phyloP scores from a whole-genome alignment of 2,113 vertebrate genomes.

The Dicentrarchus labrax region DNA sequence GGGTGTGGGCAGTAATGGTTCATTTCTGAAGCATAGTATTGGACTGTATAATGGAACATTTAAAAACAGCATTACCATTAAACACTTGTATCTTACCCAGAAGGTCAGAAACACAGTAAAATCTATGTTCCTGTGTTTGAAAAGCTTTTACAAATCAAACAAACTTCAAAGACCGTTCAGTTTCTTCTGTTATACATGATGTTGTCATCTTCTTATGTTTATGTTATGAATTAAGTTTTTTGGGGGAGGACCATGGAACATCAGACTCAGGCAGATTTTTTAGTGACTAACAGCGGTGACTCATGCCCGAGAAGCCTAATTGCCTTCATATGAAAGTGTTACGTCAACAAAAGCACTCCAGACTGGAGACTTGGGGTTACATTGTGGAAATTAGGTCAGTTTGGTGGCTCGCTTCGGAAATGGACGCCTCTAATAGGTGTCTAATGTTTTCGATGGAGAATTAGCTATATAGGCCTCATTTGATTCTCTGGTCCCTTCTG shows the following conservation, averaged over 20 bases:
- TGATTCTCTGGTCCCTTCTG: conserved; percentile 28
- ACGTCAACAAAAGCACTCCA: conserved; percentile 49
- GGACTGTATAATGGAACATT: conserved; percentile 39
- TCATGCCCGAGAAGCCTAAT: conserved; percentile 71
- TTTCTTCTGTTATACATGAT: neutral
- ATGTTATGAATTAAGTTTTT: conserved; percentile 39
- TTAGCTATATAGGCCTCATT: conserved; percentile 27
- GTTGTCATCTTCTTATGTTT: conserved; percentile 33
- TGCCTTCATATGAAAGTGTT: conserved; percentile 68
- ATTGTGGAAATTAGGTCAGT: conserved; percentile 65
- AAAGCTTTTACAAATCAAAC: conserved; percentile 21
- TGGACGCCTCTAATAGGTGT: conserved; percentile 8
- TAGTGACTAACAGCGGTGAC: conserved; percentile 68
- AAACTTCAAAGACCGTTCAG: neutral
- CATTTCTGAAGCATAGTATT: conserved; percentile 6
- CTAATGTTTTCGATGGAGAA: conserved; percentile 8
- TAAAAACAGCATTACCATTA: conserved; percentile 29
- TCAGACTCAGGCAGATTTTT: conserved; percentile 46
- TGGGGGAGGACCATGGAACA: conserved; percentile 64
- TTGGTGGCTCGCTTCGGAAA: conserved; percentile 32
- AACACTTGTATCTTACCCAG: conserved; percentile 3
- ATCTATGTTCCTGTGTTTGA: neutral
- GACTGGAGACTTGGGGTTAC: conserved; percentile 38
- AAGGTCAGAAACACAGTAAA: neutral
- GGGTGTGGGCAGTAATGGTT: conserved; percentile 19